Percentiles rank a stretch among this genome's conserved stretches.
Conservation (phyloP, 2,888 invertebrate genomes). For the Sarcophaga variegata region DNA sequence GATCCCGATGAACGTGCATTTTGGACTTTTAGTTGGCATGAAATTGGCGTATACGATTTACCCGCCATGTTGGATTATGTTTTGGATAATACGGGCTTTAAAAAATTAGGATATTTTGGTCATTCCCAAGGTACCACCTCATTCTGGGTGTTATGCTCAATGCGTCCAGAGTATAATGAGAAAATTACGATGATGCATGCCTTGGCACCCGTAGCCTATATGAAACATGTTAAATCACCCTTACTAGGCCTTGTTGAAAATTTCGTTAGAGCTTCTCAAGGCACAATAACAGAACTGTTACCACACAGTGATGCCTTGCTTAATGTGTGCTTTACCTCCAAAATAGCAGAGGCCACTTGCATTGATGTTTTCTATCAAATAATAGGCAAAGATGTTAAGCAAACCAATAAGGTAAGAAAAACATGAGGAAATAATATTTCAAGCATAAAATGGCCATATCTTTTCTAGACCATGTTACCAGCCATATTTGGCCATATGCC, state of each 20-base stretch:
- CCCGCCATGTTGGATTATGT: conserved; percentile 74
- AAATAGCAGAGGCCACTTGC: conserved; percentile 69
- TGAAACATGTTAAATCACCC: conserved; percentile 83
- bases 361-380: conserved; percentile 82
- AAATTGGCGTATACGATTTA: conserved; percentile 87
- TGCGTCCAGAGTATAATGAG: conserved; percentile 71
- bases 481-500: conserved; percentile 69
- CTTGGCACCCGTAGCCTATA: conserved; percentile 75
- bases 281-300: conserved; percentile 69
- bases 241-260: conserved; percentile 57
- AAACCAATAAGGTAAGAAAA: conserved; percentile 80
- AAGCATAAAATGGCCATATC: background rate
- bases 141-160: conserved; percentile 63
- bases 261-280: conserved; percentile 46
- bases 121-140: conserved; percentile 75
- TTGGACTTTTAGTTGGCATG: conserved; percentile 87
- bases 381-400: conserved; percentile 81
- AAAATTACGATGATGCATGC: conserved; percentile 72
- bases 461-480: conserved; percentile 62
- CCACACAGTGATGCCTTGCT: conserved; percentile 56
- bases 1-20: conserved; percentile 58
- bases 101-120: conserved; percentile 71
- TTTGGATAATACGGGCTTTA: conserved; percentile 58
- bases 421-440: too few species aligned
- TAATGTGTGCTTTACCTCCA: conserved; percentile 69